Percentiles rank a stretch among this genome's conserved stretches.
Conservation (phyloP, 2,888 invertebrate genomes). For the Hemistola chrysoprasaria region DNA sequence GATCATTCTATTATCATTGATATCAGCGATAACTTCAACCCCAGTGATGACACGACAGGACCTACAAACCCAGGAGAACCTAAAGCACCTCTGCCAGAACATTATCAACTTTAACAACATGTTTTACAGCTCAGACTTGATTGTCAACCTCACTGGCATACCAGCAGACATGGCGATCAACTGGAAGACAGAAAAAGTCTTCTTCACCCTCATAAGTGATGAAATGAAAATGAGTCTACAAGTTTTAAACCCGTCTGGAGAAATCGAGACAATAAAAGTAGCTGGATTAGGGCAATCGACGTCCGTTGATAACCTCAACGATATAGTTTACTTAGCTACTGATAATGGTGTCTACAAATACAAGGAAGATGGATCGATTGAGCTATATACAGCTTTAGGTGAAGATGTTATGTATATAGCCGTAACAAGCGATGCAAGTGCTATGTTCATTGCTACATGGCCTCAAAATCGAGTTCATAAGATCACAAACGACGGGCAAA, state of each 20-base stretch:
- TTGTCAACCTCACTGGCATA: constrained; percentile 54
- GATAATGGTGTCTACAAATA: constrained; percentile 76
- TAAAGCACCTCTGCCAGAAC: constrained; percentile 46
- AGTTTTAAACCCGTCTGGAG: constrained; percentile 54
- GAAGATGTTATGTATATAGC: constrained; percentile 75
- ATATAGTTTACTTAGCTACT: constrained; percentile 69
- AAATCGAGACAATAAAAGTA: constrained; percentile 59
- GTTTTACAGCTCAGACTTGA: constrained; percentile 52
- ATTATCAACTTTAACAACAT: constrained; percentile 57
- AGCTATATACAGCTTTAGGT: constrained; percentile 59
- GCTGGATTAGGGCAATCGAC: constrained; percentile 69
- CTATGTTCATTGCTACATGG: constrained; percentile 72
- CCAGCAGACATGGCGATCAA: constrained; percentile 70
- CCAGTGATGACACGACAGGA: constrained; percentile 58
- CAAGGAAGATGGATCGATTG: constrained; percentile 58
- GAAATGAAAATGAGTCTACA: constrained; percentile 70
- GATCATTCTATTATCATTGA: constrained; percentile 37
- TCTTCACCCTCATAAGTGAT: constrained; percentile 65
- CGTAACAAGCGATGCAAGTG: constrained; percentile 53
- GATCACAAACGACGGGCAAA: constrained; percentile 60
- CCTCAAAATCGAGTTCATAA: constrained; percentile 70
- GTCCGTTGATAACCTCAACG: constrained; percentile 71
- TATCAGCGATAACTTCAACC: constrained; percentile 32
- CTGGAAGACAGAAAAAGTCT: constrained; percentile 67
- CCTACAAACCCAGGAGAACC: constrained; percentile 39